phyloP scores from a whole-genome alignment of 2,113 vertebrate genomes.

The Lepidothrix coronata region DNA sequence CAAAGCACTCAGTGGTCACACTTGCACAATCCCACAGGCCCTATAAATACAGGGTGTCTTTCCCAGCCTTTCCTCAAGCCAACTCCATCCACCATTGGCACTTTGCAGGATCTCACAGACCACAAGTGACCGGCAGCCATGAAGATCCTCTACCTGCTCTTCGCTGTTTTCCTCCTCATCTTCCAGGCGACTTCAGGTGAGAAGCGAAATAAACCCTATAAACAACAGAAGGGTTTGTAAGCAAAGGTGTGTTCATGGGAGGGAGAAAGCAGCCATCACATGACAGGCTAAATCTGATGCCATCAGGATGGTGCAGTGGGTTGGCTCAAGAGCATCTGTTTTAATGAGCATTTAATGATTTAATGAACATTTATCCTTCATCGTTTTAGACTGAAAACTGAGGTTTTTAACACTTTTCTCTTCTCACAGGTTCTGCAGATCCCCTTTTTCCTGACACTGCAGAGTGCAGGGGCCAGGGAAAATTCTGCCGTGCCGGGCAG shows the following conservation, averaged over 20 bases:
- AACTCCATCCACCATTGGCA: not conserved
- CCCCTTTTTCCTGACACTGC: not conserved
- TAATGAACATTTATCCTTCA: not conserved
- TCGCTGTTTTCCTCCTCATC: constrained; percentile 18
- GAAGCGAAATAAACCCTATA: not conserved
- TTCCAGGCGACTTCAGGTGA: constrained; percentile 62
- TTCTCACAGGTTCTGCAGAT: constrained; percentile 35
- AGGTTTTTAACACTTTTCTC: not conserved
- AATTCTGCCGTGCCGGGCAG: not conserved
- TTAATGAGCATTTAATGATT: fast-evolving
- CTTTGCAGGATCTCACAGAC: not conserved
- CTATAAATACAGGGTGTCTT: not conserved
- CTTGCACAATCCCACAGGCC: not conserved
- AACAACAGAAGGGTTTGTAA: not conserved
- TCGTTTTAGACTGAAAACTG: not conserved
- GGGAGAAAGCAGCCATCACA: not conserved
- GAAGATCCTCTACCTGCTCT: constrained; percentile 44
- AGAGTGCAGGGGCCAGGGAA: not conserved
- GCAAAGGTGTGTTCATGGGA: not conserved
- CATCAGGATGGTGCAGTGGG: fast-evolving
- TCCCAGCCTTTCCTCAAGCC: not conserved
- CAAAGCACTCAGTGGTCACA: not conserved
- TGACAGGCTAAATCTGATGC: not conserved
- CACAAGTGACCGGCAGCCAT: not conserved
- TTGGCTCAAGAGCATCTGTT: not conserved